Conservation (phyloP, 2,797 vertebrate species). For the Hoplostethus mediterraneus region DNA sequence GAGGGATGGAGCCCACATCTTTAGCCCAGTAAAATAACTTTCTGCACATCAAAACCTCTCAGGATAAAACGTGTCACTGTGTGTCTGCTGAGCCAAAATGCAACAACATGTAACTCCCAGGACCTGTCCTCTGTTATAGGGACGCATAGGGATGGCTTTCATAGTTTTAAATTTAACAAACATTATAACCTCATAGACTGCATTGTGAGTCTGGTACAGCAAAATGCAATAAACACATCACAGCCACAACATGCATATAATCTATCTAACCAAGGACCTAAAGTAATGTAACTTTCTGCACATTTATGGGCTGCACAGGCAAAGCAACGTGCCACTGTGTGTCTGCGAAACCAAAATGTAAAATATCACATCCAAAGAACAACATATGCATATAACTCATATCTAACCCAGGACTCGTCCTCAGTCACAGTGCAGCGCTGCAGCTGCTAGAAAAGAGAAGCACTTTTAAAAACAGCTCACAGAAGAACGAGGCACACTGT, state of each 20-base stretch:
- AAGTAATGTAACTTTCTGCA: neutral
- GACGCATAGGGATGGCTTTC: too few relatives aligned
- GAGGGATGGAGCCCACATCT: conserved; percentile 9
- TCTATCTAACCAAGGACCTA: too few relatives aligned
- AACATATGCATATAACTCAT: neutral
- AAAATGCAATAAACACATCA: too few relatives aligned
- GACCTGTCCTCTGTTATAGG: neutral
- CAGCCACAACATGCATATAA: too few relatives aligned
- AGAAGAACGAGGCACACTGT: neutral
- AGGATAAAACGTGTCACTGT: neutral
- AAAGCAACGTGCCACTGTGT: too few relatives aligned
- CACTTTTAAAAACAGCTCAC: neutral
- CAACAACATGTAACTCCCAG: neutral
- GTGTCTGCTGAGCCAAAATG: neutral
- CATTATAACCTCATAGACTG: too few relatives aligned
- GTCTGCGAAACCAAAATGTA: neutral
- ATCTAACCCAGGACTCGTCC: too few relatives aligned
- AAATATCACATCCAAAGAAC: neutral
- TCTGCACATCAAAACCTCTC: neutral
- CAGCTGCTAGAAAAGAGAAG: neutral
- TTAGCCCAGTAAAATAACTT: neutral
- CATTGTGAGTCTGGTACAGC: too few relatives aligned
- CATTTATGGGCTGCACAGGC: neutral
- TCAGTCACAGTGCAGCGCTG: neutral
- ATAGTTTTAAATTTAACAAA: too few relatives aligned